These are phyloP conservation scores for Porphyrio hochstetteri DNA, from an alignment of 2,113 vertebrate species.

Conservation along the genomic window DNA sequence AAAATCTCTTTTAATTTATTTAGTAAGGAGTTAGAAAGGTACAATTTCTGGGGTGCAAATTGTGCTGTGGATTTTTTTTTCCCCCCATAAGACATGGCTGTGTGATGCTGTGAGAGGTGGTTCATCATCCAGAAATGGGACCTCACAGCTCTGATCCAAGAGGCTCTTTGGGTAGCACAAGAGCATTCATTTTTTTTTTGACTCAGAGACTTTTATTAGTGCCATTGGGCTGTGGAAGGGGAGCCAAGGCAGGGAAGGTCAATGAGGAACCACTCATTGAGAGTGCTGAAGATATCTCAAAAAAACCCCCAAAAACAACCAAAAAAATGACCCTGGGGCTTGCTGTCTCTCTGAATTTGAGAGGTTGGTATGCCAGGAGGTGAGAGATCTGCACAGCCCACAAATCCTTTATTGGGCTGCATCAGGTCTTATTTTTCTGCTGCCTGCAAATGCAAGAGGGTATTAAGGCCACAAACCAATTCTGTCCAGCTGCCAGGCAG, in stretches of 20 bases:
- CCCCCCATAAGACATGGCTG: fast-evolving
- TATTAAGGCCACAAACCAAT: not conserved
- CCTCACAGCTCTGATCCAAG: not conserved
- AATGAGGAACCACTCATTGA: not conserved
- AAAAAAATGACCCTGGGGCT: not conserved
- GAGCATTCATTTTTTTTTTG: not conserved
- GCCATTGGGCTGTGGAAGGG: not conserved
- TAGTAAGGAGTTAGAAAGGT: not conserved
- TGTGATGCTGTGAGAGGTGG: not conserved
- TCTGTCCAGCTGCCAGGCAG: not conserved
- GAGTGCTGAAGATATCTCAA: not conserved
- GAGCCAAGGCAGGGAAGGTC: not conserved
- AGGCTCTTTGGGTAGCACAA: not conserved
- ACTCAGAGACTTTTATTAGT: not conserved
- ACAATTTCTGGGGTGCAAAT: not conserved
- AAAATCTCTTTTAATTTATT: not conserved
- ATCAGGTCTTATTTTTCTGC: not conserved
- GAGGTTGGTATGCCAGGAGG: not conserved
- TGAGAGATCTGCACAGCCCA: not conserved
- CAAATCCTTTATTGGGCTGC: not conserved
- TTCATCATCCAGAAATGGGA: not conserved
- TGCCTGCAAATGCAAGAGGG: not conserved
- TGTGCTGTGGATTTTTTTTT: not conserved
- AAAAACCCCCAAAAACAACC: not conserved
- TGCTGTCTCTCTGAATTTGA: not conserved